Base-by-base conservation (phyloP, 1,140 invertebrate genomes). In the Potamilus streckersoni region DNA sequence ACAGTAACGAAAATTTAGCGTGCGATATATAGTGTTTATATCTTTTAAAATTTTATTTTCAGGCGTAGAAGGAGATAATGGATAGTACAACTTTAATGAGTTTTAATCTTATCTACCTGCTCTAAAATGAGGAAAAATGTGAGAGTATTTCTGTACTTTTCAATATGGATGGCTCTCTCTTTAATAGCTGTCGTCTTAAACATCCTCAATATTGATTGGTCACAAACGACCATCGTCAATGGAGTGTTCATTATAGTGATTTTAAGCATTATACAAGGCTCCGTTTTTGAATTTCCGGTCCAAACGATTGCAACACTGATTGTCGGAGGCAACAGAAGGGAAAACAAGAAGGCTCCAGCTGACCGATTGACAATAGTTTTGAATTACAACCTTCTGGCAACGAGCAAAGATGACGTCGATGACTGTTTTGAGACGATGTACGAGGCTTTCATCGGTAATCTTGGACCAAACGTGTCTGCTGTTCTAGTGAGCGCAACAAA, bases 361-460 rank as follows among this genome's bases (percentile, higher is more conserved):
- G 80, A 84, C n/a, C 76, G 81, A 58, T 73, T 87, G n/a, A 84
- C 84, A 1, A 55, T 86, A 14, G 68, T 85, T 31, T 69, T 88
- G 87, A n/a, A n/a, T n/a, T n/a, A n/a, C n/a, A n/a, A n/a, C n/a
- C n/a, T n/a, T n/a, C n/a, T n/a, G n/a, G n/a, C 87, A 2, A 67
- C 82, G 0, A 79, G 78, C 59, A 80, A 76, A 73, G 85, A 87
- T 71, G 84, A 87, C 68, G 82, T 88, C 23, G 82, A 86, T 20
- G 85, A 87, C 59, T 86, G 85, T 67, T 67, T 85, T 31, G 73
- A 82, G 38, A 87, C 83, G 6, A 88, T 88, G 87, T 88, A 83
- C 65, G 74, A 81, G 31, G 85, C 85, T n/a, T 88, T 82, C 69
- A 85, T 87, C 70, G 83, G 82, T 11, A 88, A 87, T 71, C 49